These are phyloP conservation scores for Ptychodera flava DNA, from an alignment of 35 echinoderm and acorn worm genomes.

Conservation along the genomic window DNA sequence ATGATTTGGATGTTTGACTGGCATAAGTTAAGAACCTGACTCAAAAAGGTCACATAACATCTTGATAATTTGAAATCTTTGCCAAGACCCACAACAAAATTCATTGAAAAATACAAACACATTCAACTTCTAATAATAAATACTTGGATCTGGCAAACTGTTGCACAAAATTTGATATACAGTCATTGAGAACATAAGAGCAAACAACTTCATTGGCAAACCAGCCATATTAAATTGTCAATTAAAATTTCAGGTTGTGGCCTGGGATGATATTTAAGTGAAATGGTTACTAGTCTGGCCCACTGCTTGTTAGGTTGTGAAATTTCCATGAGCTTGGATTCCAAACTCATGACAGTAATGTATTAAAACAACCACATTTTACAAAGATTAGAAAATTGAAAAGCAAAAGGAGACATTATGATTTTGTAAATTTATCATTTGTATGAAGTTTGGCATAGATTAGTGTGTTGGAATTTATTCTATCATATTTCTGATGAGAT, in stretches of 20 bases:
- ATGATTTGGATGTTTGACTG: neutral
- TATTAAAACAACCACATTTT: too few species aligned
- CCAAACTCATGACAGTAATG: too few species aligned
- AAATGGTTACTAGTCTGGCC: too few species aligned
- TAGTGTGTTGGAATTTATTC: too few species aligned
- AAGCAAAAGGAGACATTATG: too few species aligned
- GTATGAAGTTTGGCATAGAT: too few species aligned
- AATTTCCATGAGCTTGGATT: too few species aligned
- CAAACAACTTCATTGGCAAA: neutral
- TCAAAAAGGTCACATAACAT: neutral
- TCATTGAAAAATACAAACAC: neutral
- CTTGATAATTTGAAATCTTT: neutral
- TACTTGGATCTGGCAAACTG: neutral
- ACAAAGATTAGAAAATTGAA: too few species aligned
- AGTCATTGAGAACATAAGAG: neutral
- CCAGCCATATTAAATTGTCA: neutral
- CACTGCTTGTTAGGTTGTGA: too few species aligned
- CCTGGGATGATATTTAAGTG: neutral
- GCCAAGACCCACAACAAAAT: neutral
- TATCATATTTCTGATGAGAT: too few species aligned
- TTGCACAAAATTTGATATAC: neutral
- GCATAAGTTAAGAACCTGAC: neutral
- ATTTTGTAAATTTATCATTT: too few species aligned
- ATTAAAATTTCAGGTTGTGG: neutral
- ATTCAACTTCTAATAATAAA: constrained; percentile 2